phyloP scores from a whole-genome alignment of 2,888 invertebrate genomes.

The Agrotis exclamationis region DNA sequence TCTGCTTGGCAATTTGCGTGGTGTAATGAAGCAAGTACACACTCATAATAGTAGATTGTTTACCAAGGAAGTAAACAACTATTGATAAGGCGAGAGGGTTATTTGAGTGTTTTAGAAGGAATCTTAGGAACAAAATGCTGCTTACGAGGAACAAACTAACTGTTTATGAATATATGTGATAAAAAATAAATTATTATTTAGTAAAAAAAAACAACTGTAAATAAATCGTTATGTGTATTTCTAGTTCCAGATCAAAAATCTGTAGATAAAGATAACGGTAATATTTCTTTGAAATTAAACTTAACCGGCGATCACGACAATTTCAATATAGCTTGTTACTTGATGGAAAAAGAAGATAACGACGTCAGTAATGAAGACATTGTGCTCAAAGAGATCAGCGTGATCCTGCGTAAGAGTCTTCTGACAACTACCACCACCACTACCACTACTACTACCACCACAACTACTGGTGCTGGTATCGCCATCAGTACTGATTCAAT shows the following conservation, averaged over 20 bases:
- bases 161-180: too few species aligned
- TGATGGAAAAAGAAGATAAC: fast-evolving
- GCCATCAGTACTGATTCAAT: too few species aligned
- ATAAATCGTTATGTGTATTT: neutral
- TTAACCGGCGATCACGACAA: fast-evolving
- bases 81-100: too few species aligned
- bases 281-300: neutral
- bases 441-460: neutral
- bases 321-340: neutral
- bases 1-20: neutral
- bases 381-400: neutral
- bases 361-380: fast-evolving
- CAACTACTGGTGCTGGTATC: neutral
- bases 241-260: neutral
- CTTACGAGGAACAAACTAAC: too few species aligned
- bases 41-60: too few species aligned
- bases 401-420: conserved; percentile 23
- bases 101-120: too few species aligned
- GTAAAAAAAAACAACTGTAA: neutral
- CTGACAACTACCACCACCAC: neutral
- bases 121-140: too few species aligned
- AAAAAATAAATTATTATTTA: neutral
- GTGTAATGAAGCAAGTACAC: neutral
- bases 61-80: too few species aligned
- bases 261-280: too few species aligned